Conservation (phyloP, 1,140 invertebrate genomes). For the Uloborus diversus region DNA sequence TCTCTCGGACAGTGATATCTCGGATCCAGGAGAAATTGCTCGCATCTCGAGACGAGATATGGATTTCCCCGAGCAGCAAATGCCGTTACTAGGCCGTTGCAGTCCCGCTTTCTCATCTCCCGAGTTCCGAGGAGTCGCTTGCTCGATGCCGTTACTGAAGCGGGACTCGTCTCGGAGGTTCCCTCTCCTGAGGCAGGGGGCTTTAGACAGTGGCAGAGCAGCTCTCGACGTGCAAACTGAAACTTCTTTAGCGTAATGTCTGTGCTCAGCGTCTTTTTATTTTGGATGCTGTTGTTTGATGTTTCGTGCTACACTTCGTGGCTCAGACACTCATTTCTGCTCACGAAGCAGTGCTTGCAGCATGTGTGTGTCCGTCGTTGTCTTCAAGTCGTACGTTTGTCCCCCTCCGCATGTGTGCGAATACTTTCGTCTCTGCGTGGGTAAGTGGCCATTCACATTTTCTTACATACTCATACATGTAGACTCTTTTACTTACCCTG, state of each 20-base stretch:
- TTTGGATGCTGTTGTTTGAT: conserved; percentile 17
- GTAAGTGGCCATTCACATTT: too few species aligned
- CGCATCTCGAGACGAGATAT: conserved; percentile 26
- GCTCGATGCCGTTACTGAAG: conserved; percentile 23
- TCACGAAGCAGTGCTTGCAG: not conserved
- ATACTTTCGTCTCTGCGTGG: too few species aligned
- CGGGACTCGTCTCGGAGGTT: conserved; percentile 44
- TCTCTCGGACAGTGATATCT: conserved; percentile 57
- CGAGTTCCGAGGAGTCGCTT: not conserved
- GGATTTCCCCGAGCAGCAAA: conserved; percentile 42
- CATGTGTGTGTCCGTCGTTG: not conserved
- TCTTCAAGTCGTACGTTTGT: not conserved
- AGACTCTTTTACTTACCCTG: too few species aligned
- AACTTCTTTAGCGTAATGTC: conserved; percentile 18
- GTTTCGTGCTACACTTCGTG: not conserved
- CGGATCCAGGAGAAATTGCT: conserved; percentile 29
- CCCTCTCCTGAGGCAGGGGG: conserved; percentile 53
- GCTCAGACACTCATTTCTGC: not conserved
- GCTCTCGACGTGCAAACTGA: conserved; percentile 10
- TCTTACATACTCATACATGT: too few species aligned
- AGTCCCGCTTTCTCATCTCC: conserved; percentile 43
- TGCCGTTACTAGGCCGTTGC: conserved; percentile 34
- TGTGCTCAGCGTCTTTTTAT: conserved; percentile 1
- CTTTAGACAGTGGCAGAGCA: conserved; percentile 52
- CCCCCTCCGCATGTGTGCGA: too few species aligned